These are phyloP conservation scores for Branchellion lobata DNA, from an alignment of 2,888 invertebrate species.

Conservation along the genomic window DNA sequence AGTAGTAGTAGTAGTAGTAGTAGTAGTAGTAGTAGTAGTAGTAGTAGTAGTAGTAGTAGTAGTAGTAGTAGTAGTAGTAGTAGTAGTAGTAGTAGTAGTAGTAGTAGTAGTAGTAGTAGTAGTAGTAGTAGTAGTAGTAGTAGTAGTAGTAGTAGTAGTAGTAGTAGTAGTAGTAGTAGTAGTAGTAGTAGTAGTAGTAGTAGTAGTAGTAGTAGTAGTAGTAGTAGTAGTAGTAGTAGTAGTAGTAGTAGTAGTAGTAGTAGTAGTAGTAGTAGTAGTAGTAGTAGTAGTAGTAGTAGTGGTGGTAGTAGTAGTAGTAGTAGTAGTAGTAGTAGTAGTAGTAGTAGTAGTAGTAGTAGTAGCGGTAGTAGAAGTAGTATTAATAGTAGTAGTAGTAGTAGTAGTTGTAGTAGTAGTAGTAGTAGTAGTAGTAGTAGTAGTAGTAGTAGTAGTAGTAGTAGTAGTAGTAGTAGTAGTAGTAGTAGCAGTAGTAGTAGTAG, in stretches of 20 bases:
- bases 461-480: conserved; percentile 29
- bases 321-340: conserved; percentile 40
- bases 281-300: too few relatives aligned
- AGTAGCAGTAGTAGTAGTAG: conserved; percentile 10
- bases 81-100: too few relatives aligned
- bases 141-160: too few relatives aligned
- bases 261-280: too few relatives aligned
- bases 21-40: too few relatives aligned
- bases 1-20: too few relatives aligned
- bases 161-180: conserved; percentile 15
- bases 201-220: conserved; percentile 64
- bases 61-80: too few relatives aligned
- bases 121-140: too few relatives aligned
- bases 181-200: conserved; percentile 23
- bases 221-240: too few relatives aligned
- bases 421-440: conserved; percentile 29
- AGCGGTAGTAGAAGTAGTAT: conserved; percentile 24
- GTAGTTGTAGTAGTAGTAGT: conserved; percentile 26
- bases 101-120: too few relatives aligned
- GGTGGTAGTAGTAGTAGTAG: conserved; percentile 68
- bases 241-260: too few relatives aligned
- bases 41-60: too few relatives aligned
- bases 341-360: conserved; percentile 39
- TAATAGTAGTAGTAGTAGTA: conserved; percentile 27
- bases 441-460: conserved; percentile 27